These are phyloP conservation scores for Eurystomus gularis DNA, from an alignment of 2,113 vertebrate genomes.

Conservation along the genomic window DNA sequence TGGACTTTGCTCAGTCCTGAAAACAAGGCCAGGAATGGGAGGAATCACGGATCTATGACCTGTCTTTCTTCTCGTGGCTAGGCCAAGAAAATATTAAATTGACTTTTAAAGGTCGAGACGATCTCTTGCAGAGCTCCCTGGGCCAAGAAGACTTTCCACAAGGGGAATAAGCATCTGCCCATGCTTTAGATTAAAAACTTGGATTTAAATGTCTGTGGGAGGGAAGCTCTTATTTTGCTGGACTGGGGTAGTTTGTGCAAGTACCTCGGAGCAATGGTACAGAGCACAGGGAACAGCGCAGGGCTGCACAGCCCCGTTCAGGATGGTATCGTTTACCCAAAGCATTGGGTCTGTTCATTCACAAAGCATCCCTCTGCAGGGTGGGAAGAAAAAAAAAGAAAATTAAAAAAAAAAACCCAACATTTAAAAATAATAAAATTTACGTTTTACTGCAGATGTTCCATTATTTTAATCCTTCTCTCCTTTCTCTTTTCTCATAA, in stretches of 20 bases:
- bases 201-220: neutral
- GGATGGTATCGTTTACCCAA: neutral
- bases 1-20: neutral
- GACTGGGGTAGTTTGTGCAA: neutral
- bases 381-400: neutral
- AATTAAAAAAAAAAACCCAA: too few relatives aligned
- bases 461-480: neutral
- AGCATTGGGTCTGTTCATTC: neutral
- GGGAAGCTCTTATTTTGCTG: neutral
- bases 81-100: neutral
- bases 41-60: neutral
- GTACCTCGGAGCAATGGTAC: too few relatives aligned
- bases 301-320: neutral
- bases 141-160: neutral
- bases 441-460: neutral
- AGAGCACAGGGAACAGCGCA: fast-evolving
- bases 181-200: neutral
- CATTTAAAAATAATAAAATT: neutral
- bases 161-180: neutral
- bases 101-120: neutral
- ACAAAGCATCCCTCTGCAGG: neutral
- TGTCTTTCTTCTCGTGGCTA: neutral
- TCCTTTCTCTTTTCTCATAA: neutral
- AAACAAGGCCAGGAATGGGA: neutral
- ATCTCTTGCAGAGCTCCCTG: neutral